Evolutionary conservation across 2,888 invertebrate species (phyloP).

Genomic region (Eubasilissa splendida): DNA sequence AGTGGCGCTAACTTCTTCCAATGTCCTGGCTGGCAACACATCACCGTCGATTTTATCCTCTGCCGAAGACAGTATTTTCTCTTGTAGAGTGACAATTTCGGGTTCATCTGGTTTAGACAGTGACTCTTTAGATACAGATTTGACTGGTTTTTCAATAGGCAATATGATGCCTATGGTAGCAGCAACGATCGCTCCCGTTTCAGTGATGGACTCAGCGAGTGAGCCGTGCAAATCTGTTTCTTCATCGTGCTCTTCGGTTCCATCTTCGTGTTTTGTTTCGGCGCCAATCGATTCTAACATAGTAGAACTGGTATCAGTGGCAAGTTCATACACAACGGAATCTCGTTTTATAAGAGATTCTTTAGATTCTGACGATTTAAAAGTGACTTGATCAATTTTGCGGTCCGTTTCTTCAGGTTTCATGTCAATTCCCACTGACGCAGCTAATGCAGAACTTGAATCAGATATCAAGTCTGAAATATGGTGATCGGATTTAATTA

Average conservation of each 20-base stretch:
- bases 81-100: not conserved
- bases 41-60: slow-evolving; percentile 10
- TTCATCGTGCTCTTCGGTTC: slow-evolving; percentile 8
- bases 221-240: slow-evolving; percentile 44
- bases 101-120: slow-evolving; percentile 5
- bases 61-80: not conserved
- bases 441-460: slow-evolving; percentile 51
- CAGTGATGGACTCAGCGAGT: slow-evolving; percentile 38
- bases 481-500: slow-evolving; percentile 16
- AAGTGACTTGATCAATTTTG: not conserved
- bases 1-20: slow-evolving; percentile 38
- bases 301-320: slow-evolving; percentile 52
- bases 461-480: slow-evolving; percentile 49
- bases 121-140: slow-evolving; percentile 39
- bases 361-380: slow-evolving; percentile 29
- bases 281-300: slow-evolving; percentile 55
- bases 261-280: slow-evolving; percentile 42
- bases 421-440: slow-evolving; percentile 51
- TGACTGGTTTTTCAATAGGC: slow-evolving; percentile 36
- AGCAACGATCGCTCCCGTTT: slow-evolving; percentile 38
- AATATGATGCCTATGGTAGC: slow-evolving; percentile 40
- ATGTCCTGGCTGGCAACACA: slow-evolving; percentile 11
- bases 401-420: slow-evolving; percentile 32
- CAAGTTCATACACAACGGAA: slow-evolving; percentile 37
- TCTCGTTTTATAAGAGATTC: slow-evolving; percentile 40